These are phyloP conservation scores for Acrocephalus arundinaceus DNA, from an alignment of 2,113 vertebrate species.

Conservation along the genomic window DNA sequence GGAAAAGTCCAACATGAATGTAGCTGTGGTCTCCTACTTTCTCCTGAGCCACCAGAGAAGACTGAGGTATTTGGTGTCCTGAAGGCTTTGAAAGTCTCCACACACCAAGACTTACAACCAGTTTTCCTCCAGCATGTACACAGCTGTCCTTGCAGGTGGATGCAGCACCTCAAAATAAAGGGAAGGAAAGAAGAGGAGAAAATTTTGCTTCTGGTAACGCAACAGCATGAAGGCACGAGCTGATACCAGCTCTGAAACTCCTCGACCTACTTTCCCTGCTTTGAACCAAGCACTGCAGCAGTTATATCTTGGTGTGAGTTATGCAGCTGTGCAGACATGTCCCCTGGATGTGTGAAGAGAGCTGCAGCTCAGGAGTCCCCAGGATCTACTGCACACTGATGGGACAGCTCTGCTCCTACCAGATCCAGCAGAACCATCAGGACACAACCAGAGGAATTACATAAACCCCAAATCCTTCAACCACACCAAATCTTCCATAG, in stretches of 20 bases:
- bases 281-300: neutral
- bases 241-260: neutral
- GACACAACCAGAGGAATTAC: neutral
- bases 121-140: neutral
- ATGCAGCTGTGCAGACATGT: neutral
- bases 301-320: neutral
- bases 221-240: neutral
- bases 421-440: accelerated
- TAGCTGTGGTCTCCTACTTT: neutral
- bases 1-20: neutral
- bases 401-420: neutral
- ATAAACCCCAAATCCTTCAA: neutral
- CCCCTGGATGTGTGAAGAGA: neutral
- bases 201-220: neutral
- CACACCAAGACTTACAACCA: neutral
- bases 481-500: accelerated
- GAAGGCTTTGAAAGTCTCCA: neutral
- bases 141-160: neutral
- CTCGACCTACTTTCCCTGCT: neutral
- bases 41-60: neutral
- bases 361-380: neutral
- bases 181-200: neutral
- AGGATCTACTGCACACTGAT: neutral
- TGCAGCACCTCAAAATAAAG: neutral
- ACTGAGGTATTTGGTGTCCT: neutral